Evolutionary conservation across 1,140 invertebrate species (phyloP), one percentile per base, ranked within the genome.

Genomic region (Leucophenga varia): DNA sequence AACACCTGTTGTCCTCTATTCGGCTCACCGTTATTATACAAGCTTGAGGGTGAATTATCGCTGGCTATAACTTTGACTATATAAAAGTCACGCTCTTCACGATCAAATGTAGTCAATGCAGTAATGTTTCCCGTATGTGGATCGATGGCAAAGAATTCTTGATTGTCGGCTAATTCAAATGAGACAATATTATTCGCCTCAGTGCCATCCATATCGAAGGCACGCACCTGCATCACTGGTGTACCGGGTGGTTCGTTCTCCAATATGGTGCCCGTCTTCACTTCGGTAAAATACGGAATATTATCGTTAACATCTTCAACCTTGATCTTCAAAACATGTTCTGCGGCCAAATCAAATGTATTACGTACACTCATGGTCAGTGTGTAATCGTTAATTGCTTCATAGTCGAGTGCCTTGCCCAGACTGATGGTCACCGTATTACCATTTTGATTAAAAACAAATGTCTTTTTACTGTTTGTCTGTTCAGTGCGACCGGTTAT

Each of bases 301-400:
- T 91, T 89, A 68, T 94, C 91, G 58, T 94, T 95, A 0, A 92
- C 90, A 60, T 94, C 91, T 61, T 84, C 78, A 1, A 93, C 80
- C 63, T 86, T 81, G 17, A 94, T 87, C 46, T 84, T 84, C 4
- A 94, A 80, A 32, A 83, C 81, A 3, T 85, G 88, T 77, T 91
- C 88, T 7, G 87, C 83, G 6, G 84, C 86, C 60, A 92, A 75
- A 60, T 85, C 84, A 63, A 86, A 87, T 60, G 90, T 90, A 72
- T 95, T 94, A 77, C 85, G 78, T 4, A 90, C 89, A 57, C 87
- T 80, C 52, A 95, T 84, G 28, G 89, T 91, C 14, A 95, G 77
- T 3, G 84, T 86, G 61, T 93, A 94, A 51, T 90, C 84, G 0
- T 83, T 86, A 42, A 88, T 88, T 36, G 82, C 84, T 77, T 94